Evolutionary conservation across 2,113 vertebrate species (phyloP).

Genomic region (Andinoacara biseriatus): DNA sequence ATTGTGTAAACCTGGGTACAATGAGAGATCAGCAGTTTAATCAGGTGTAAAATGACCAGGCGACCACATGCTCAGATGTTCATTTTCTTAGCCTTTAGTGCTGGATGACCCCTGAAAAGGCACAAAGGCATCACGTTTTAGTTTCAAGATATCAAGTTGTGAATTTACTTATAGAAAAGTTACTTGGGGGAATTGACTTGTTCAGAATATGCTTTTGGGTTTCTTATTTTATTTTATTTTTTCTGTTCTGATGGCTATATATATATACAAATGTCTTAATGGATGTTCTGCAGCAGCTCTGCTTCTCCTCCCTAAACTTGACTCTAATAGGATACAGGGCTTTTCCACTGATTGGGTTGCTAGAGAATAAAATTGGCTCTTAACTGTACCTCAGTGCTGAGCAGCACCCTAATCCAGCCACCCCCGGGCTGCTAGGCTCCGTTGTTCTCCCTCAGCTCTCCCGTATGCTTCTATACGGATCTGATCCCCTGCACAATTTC

Average conservation of each 20-base stretch:
- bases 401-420: slow-evolving; percentile 78
- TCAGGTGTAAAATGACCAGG: slow-evolving; percentile 65
- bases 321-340: slow-evolving; percentile 82
- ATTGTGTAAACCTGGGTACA: slow-evolving; percentile 46
- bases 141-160: slow-evolving; percentile 4
- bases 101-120: slow-evolving; percentile 11
- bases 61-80: slow-evolving; percentile 30
- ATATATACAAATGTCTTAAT: slow-evolving; percentile 75
- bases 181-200: background rate
- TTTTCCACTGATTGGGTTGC: slow-evolving; percentile 88
- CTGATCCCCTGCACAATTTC: slow-evolving; percentile 85
- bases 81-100: slow-evolving; percentile 39
- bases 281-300: slow-evolving; percentile 69
- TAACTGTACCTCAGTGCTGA: slow-evolving; percentile 81
- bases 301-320: slow-evolving; percentile 74
- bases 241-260: slow-evolving; percentile 70
- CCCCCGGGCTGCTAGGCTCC: slow-evolving; percentile 65
- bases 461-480: slow-evolving; percentile 75
- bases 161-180: slow-evolving; percentile 9
- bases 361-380: slow-evolving; percentile 87
- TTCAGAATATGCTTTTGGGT: slow-evolving; percentile 2
- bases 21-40: slow-evolving; percentile 63
- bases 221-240: background rate
- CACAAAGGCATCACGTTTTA: background rate
- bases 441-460: slow-evolving; percentile 72